phyloP scores from a whole-genome alignment of 2,797 vertebrate genomes.

The Tamandua tetradactyla region DNA sequence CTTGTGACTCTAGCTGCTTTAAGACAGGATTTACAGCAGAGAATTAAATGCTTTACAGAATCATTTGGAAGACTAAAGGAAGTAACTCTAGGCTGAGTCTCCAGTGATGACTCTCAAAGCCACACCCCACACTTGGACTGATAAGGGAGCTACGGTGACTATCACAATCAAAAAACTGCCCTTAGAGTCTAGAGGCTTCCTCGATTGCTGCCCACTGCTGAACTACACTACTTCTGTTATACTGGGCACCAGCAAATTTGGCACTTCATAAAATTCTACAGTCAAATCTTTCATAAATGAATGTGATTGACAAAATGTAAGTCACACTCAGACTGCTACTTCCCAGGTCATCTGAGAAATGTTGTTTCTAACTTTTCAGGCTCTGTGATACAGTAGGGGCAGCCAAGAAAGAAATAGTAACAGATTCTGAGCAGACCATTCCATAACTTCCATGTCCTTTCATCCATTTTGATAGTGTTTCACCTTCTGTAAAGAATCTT shows the following conservation, averaged over 20 bases:
- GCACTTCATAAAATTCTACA: background rate
- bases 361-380: background rate
- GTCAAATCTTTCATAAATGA: background rate
- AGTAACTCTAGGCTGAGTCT: background rate
- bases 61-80: background rate
- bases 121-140: background rate
- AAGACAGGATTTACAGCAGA: background rate
- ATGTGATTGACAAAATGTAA: background rate
- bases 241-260: background rate
- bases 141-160: background rate
- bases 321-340: background rate
- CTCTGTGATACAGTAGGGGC: background rate
- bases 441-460: background rate
- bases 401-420: background rate
- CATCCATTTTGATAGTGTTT: background rate
- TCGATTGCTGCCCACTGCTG: no score
- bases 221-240: background rate
- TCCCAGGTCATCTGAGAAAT: background rate
- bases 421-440: background rate
- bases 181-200: background rate
- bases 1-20: background rate
- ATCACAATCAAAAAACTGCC: background rate
- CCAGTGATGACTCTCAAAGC: background rate
- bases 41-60: background rate
- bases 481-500: background rate